Percentiles rank a stretch among this genome's conserved stretches.
Evolutionary conservation across 1,140 invertebrate genomes (phyloP).

Genomic region (Marisa cornuarietis): DNA sequence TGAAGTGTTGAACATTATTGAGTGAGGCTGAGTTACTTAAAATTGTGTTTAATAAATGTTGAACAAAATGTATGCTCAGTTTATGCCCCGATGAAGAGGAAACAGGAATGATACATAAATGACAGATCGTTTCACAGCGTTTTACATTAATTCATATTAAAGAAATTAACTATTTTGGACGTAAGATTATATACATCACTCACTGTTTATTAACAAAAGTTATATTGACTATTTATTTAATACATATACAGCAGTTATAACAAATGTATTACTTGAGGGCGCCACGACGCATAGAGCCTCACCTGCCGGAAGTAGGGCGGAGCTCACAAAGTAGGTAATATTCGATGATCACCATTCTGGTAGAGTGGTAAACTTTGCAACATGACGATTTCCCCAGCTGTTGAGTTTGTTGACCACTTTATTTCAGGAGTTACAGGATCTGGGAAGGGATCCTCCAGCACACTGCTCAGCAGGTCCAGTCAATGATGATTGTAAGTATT

Average conservation of each 20-base stretch:
- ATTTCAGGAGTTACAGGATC: constrained; percentile 63
- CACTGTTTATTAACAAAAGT: background rate
- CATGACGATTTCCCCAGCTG: background rate
- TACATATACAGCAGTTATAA: background rate
- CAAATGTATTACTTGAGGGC: background rate
- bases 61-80: background rate
- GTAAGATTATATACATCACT: background rate
- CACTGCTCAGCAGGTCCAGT: constrained; percentile 67
- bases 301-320: background rate
- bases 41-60: background rate
- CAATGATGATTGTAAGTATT: constrained; percentile 64
- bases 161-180: background rate
- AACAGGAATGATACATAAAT: background rate
- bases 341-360: too few species aligned
- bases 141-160: background rate
- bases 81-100: background rate
- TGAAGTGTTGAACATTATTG: background rate
- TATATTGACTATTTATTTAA: background rate
- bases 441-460: constrained; percentile 65
- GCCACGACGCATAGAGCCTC: background rate
- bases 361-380: background rate
- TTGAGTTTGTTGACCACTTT: constrained; percentile 7
- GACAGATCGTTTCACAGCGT: background rate
- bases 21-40: background rate
- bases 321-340: background rate